These are phyloP conservation scores for Catonia carolina DNA, from an alignment of 2,888 invertebrate genomes.

Conservation along the genomic window DNA sequence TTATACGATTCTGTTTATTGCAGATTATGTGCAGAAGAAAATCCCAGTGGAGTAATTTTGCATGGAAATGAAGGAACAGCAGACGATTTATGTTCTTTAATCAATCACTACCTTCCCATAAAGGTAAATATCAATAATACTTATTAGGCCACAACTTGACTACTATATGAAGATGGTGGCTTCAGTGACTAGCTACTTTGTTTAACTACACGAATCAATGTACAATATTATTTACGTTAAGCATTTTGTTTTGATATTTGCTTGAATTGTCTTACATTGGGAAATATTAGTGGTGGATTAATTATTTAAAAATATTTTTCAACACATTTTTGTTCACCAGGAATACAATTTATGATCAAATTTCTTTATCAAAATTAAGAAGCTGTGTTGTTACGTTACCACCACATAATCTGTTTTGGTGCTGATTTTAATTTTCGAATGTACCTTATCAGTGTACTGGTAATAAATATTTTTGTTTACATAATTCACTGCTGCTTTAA, in stretches of 20 bases:
- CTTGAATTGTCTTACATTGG: not conserved
- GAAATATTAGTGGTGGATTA: too few species aligned
- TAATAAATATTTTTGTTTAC: too few species aligned
- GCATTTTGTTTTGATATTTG: not conserved
- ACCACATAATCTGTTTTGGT: not conserved
- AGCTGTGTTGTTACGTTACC: too few species aligned
- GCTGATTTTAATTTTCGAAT: not conserved
- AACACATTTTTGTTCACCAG: too few species aligned
- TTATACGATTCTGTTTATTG: conserved; percentile 63
- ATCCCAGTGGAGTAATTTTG: conserved; percentile 59
- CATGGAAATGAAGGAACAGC: conserved; percentile 48
- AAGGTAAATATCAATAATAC: conserved; percentile 50
- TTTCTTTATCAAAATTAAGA: too few species aligned
- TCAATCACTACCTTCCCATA: conserved; percentile 67
- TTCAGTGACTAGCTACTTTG: not conserved
- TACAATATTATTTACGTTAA: not conserved
- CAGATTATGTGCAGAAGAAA: conserved; percentile 68
- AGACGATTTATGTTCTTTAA: conserved; percentile 56
- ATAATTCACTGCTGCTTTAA: too few species aligned
- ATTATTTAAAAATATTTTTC: too few species aligned
- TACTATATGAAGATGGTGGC: conserved; percentile 43
- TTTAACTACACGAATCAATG: not conserved
- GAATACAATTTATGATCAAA: too few species aligned
- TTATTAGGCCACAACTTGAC: conserved; percentile 41
- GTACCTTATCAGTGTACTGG: not conserved